Evolutionary conservation across 2,113 vertebrate genomes (phyloP).

Genomic region (Macquaria ambigua): DNA sequence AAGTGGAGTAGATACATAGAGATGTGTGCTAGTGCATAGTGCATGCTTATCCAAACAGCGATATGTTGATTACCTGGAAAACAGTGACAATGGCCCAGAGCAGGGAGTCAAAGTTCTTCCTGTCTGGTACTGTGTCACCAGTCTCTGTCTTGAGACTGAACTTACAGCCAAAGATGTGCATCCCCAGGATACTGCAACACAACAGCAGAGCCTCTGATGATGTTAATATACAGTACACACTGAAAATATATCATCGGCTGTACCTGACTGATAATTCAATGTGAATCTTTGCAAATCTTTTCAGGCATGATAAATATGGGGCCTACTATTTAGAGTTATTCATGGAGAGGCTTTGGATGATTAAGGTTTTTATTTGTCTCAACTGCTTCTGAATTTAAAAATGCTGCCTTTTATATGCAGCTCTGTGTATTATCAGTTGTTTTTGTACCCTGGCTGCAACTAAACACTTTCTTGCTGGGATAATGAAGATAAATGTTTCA

Average conservation of each 20-base stretch:
- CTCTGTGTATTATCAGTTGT: not conserved
- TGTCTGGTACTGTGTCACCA: slow-evolving; percentile 94
- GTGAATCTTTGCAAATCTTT: not conserved
- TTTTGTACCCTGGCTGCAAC: not conserved
- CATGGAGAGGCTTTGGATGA: not conserved
- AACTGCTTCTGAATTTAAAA: not conserved
- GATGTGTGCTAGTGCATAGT: not conserved
- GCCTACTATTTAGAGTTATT: too few relatives aligned
- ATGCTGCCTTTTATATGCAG: not conserved
- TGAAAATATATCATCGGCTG: not conserved
- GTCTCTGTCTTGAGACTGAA: slow-evolving; percentile 96
- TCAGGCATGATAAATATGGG: not conserved
- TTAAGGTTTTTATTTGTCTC: not conserved
- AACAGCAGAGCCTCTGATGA: slow-evolving; percentile 8
- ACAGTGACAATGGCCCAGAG: slow-evolving; percentile 98
- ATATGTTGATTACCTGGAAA: slow-evolving; percentile 90
- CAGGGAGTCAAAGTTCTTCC: slow-evolving; percentile 98
- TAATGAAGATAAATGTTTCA: slow-evolving; percentile 10
- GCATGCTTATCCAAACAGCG: not conserved
- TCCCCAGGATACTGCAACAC: slow-evolving; percentile 92
- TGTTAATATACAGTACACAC: not conserved
- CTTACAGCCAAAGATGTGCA: slow-evolving; percentile 99
- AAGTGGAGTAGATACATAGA: not conserved
- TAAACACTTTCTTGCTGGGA: not conserved
- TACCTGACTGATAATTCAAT: not conserved